Conservation (phyloP, 2,888 invertebrate species). For the Anthophora plumipes region DNA sequence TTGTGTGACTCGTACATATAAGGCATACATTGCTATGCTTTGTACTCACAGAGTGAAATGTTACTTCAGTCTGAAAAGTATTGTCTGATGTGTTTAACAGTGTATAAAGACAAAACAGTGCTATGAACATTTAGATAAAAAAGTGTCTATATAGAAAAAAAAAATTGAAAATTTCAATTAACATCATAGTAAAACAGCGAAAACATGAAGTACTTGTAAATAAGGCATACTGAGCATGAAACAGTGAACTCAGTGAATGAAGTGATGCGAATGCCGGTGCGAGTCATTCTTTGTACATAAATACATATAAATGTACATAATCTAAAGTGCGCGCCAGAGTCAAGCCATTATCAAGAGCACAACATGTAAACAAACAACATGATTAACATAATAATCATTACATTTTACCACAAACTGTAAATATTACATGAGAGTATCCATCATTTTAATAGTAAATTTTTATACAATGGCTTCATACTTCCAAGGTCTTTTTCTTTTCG, state of each 20-base stretch:
- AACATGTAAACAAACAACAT: constrained; percentile 72
- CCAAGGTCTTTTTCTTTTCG: constrained; percentile 58
- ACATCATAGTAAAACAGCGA: constrained; percentile 76
- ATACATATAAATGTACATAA: constrained; percentile 84
- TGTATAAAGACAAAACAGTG: constrained; percentile 73
- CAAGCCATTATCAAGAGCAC: constrained; percentile 81
- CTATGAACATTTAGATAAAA: constrained; percentile 70
- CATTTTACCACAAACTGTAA: constrained; percentile 80
- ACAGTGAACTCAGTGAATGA: constrained; percentile 80
- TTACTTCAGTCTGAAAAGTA: constrained; percentile 78
- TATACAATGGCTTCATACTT: constrained; percentile 77
- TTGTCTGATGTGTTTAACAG: constrained; percentile 68
- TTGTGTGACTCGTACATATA: constrained; percentile 66
- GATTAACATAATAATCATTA: constrained; percentile 77
- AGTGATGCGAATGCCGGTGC: constrained; percentile 81
- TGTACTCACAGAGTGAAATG: constrained; percentile 75
- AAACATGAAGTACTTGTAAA: constrained; percentile 82
- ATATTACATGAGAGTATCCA: constrained; percentile 76
- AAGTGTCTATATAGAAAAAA: constrained; percentile 68
- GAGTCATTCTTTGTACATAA: constrained; percentile 84
- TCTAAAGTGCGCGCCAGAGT: constrained; percentile 79
- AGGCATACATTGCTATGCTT: constrained; percentile 68
- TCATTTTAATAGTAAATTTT: constrained; percentile 78
- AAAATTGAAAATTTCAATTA: constrained; percentile 75
- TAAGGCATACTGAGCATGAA: constrained; percentile 81